phyloP scores from a whole-genome alignment of 2,113 vertebrate species.

The Neogobius melanostomus region DNA sequence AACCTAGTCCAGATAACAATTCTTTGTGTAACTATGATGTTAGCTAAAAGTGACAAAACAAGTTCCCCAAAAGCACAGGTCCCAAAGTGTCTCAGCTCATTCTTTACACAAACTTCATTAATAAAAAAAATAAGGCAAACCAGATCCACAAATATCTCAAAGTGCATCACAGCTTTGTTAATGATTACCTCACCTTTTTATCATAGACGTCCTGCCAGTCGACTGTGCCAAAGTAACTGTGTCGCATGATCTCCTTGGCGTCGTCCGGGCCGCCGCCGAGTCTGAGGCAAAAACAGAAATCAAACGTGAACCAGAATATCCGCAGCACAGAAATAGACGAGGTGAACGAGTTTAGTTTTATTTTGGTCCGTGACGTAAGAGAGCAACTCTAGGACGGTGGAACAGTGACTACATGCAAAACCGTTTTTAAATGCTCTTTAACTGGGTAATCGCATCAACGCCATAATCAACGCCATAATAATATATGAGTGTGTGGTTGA shows the following conservation, averaged over 20 bases:
- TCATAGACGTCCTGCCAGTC: constrained; percentile 98
- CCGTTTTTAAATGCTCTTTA: no score
- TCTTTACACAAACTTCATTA: no score
- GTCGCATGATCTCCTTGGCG: constrained; percentile 96
- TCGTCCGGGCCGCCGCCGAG: constrained; percentile 94
- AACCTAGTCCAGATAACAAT: no score
- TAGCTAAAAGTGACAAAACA: no score
- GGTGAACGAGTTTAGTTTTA: constrained; percentile 53
- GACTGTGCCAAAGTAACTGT: constrained; percentile 90
- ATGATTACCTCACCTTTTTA: constrained; percentile 84
- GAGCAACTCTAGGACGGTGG: constrained; percentile 16
- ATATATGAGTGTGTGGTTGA: no score
- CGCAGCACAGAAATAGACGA: constrained; percentile 53
- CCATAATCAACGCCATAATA: no score
- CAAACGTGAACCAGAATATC: constrained; percentile 55
- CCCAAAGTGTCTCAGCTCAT: neutral
- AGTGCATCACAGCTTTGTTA: constrained; percentile 14
- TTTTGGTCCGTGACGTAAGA: constrained; percentile 26
- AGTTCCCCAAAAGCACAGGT: neutral
- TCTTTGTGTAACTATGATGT: no score
- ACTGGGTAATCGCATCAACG: no score
- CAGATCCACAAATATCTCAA: constrained; percentile 50
- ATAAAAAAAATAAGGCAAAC: constrained; percentile 27
- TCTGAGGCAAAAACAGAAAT: constrained; percentile 62
- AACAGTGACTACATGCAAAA: no score